Base-by-base conservation (phyloP, 2,888 invertebrate species). In the Colostygia pectinataria region DNA sequence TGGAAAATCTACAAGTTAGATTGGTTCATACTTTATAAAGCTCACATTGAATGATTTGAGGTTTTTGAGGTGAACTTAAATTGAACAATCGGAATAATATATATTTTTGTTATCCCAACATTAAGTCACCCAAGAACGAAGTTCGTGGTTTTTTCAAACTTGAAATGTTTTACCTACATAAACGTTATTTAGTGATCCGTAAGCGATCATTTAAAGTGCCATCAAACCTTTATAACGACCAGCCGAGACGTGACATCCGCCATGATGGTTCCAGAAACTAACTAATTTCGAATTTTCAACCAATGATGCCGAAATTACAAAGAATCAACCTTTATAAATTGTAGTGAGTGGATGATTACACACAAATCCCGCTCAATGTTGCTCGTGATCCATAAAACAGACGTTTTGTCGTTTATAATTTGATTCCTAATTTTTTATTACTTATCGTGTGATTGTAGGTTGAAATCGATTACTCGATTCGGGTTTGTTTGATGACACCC, bases 241-340 rank as follows among this genome's bases (percentile, higher is more conserved):
- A 59, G 50, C n/a, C 13, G 29, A 51, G 41, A 74, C 73, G 73
- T 74, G 73, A 74, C 71, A 67, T 74, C 73, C 71, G 68, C 64
- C 53, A 45, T 37, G 43, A 41, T 33, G 46, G 45, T 55, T 44
- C 54, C 57, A 52, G 57, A 61, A 60, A 44, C 51, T 48, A 46
- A 51, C 58, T 61, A 56, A 61, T 61, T 57, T 58, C 47, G 51
- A 57, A 47, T 56, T 59, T 56, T 56, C 44, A 42, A 45, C 57
- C 47, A 53, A 55, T 60, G 55, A 50, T 39, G 47, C 58, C 56
- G 41, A 58, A 61, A 61, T 61, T 55, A 61, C 53, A 47, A 53
- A 48, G 36, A 60, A 61, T 58, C 46, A 56, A 61, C 54, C 49
- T 61, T 61, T 61, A 58, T 61, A 61, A 58, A 58, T 56, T 61